Conservation (phyloP, 2,888 invertebrate genomes). For the Euplagia quadripunctaria region DNA sequence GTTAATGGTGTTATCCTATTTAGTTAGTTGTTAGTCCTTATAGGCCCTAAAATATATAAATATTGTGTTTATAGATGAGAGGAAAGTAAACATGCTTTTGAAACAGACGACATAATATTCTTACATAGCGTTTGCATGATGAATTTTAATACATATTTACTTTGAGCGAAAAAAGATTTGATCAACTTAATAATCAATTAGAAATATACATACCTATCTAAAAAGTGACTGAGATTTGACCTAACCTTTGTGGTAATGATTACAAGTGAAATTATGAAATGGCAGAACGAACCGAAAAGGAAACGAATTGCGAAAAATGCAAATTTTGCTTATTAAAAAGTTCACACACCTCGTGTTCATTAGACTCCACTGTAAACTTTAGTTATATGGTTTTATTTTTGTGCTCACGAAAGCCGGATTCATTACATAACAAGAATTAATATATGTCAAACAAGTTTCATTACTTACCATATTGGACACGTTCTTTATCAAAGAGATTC, state of each 20-base stretch:
- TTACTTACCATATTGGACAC: constrained; percentile 77
- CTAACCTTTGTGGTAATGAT: neutral
- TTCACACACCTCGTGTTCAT: neutral
- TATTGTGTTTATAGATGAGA: too few relatives aligned
- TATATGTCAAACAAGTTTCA: constrained; percentile 55
- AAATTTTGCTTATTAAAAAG: constrained; percentile 7
- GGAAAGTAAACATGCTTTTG: too few relatives aligned
- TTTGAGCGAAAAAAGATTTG: too few relatives aligned
- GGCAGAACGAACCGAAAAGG: constrained; percentile 7
- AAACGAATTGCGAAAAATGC: constrained; percentile 3
- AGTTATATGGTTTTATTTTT: constrained; percentile 17
- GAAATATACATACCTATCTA: too few relatives aligned
- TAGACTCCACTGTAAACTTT: neutral
- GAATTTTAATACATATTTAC: too few relatives aligned
- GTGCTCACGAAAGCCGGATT: constrained; percentile 30
- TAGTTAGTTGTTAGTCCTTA: too few relatives aligned
- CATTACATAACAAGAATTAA: constrained; percentile 36
- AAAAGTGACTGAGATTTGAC: constrained; percentile 1
- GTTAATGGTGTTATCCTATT: too few relatives aligned
- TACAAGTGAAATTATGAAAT: constrained; percentile 4
- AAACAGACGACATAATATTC: too few relatives aligned
- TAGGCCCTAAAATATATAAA: too few relatives aligned
- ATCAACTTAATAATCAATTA: too few relatives aligned
- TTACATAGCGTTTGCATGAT: too few relatives aligned
- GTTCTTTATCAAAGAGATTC: constrained; percentile 68